These are phyloP conservation scores for Diadophis punctatus DNA, from an alignment of 2,113 vertebrate genomes.

Conservation along the genomic window DNA sequence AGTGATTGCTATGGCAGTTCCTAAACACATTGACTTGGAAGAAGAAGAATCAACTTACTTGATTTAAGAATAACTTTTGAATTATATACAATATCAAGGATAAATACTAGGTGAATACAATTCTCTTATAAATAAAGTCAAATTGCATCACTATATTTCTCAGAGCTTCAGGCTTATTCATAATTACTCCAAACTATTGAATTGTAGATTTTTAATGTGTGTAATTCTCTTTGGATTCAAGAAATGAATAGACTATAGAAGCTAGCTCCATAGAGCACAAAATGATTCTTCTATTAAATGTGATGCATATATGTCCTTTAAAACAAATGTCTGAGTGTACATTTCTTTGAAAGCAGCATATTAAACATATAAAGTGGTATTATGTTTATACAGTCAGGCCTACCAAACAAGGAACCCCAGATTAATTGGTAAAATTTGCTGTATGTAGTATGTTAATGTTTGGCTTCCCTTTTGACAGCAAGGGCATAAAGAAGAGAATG, in stretches of 20 bases:
- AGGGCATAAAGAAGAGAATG: conserved; percentile 7
- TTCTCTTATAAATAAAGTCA: background rate
- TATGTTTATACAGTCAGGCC: background rate
- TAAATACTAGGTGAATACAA: background rate
- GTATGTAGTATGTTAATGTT: background rate
- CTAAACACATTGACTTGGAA: background rate
- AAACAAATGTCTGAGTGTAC: background rate
- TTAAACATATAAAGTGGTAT: background rate
- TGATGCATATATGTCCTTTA: background rate
- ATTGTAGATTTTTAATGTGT: background rate
- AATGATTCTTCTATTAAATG: background rate
- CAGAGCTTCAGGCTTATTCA: background rate
- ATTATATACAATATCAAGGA: background rate
- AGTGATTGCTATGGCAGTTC: background rate
- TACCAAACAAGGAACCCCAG: background rate
- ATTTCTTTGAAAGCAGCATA: background rate
- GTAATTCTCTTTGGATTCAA: background rate
- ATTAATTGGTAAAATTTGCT: background rate
- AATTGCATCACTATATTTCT: background rate
- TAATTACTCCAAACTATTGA: background rate
- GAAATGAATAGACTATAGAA: background rate
- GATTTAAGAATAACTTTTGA: background rate
- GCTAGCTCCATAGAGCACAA: background rate
- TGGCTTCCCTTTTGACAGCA: conserved; percentile 10
- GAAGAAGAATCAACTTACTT: background rate